Evolutionary conservation across 2,888 invertebrate species (phyloP).

Genomic region (Cecidostiba fungosa): DNA sequence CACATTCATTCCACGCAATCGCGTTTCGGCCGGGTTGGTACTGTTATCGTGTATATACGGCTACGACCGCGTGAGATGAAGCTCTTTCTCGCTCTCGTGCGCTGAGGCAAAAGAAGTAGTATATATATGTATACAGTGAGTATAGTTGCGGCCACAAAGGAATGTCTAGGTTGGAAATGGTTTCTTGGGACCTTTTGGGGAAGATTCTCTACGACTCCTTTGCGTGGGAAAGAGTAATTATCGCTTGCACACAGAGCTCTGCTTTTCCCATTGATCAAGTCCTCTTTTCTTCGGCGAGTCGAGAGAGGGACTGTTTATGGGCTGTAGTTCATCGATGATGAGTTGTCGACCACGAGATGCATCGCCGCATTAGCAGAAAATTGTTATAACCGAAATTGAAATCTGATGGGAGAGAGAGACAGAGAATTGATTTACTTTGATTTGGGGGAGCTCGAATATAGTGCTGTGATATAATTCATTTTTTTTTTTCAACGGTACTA

Average conservation of each 20-base stretch:
- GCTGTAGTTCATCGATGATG: neutral
- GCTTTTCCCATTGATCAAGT: slow-evolving; percentile 43
- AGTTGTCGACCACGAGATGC: neutral
- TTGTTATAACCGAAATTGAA: neutral
- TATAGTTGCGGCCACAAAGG: slow-evolving; percentile 53
- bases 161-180: slow-evolving; percentile 50
- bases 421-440: neutral
- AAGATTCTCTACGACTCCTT: slow-evolving; percentile 10
- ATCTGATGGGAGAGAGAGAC: too few species aligned
- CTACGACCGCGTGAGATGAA: slow-evolving; percentile 41
- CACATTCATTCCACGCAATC: slow-evolving; percentile 63
- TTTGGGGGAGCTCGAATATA: neutral
- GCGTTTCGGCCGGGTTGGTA: slow-evolving; percentile 42
- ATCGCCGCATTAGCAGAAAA: neutral
- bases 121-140: neutral
- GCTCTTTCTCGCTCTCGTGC: neutral
- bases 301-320: neutral
- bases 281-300: slow-evolving; percentile 9
- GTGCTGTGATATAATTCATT: neutral
- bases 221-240: slow-evolving; percentile 59
- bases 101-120: slow-evolving; percentile 26
- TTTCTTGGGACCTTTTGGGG: slow-evolving; percentile 44
- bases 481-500: neutral
- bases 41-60: slow-evolving; percentile 34
- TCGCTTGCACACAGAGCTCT: slow-evolving; percentile 6